Conservation (phyloP, 2,113 vertebrate species). For the Arizona elegans region DNA sequence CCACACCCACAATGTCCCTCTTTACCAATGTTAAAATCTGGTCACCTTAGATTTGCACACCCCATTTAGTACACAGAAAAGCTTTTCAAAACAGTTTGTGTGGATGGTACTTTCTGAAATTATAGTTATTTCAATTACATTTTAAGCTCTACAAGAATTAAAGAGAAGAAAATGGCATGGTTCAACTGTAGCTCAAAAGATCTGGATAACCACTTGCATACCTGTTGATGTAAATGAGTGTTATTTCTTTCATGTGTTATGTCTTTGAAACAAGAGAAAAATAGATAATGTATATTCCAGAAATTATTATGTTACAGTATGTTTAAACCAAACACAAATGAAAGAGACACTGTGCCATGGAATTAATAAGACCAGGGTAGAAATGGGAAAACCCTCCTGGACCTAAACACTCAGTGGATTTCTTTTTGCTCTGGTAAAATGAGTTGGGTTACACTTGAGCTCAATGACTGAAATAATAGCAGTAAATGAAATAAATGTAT, state of each 20-base stretch:
- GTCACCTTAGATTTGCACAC: no score
- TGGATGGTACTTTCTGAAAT: neutral
- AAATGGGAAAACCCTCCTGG: neutral
- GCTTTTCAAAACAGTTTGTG: neutral
- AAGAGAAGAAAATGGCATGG: neutral
- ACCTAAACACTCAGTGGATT: no score
- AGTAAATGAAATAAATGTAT: neutral
- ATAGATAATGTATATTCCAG: neutral
- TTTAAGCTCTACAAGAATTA: neutral
- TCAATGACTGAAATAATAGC: neutral
- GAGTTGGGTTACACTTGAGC: neutral
- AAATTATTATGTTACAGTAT: neutral
- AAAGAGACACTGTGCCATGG: neutral
- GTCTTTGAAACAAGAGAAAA: neutral
- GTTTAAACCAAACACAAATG: neutral
- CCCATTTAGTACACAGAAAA: neutral
- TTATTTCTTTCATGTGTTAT: no score
- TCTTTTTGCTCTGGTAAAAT: neutral
- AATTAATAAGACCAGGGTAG: neutral
- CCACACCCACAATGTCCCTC: no score
- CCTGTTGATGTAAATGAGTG: neutral
- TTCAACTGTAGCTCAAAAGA: neutral
- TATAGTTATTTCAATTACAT: neutral
- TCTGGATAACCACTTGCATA: neutral
- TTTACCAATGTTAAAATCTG: no score